Evolutionary conservation across 2,888 invertebrate species (phyloP).

Genomic region (Macrophya alboannulata): DNA sequence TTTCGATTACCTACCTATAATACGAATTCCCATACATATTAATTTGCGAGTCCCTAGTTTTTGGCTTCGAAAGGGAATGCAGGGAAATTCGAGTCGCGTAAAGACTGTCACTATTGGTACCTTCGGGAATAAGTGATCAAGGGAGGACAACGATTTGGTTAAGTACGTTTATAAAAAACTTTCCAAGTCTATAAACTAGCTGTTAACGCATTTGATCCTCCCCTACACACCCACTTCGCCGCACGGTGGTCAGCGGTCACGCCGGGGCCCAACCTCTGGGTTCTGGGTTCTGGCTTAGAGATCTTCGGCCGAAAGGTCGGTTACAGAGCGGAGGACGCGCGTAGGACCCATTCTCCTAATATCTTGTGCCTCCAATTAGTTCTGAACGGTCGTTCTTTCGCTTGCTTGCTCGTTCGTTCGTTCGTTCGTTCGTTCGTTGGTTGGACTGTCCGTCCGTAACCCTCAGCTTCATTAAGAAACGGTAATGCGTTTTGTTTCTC

Average conservation of each 20-base stretch:
- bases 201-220: constrained; percentile 65
- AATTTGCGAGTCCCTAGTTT: not conserved
- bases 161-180: constrained; percentile 43
- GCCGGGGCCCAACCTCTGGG: constrained; percentile 39
- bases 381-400: constrained; percentile 72
- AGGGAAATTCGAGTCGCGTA: not conserved
- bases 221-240: constrained; percentile 60
- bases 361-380: constrained; percentile 80
- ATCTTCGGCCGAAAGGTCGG: constrained; percentile 37
- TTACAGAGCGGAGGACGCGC: constrained; percentile 47
- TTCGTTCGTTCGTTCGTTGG: constrained; percentile 64
- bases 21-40: too few species aligned
- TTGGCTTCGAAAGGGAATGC: not conserved
- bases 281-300: not conserved
- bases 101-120: not conserved
- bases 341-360: constrained; percentile 68
- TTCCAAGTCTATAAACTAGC: constrained; percentile 63
- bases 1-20: not conserved
- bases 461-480: constrained; percentile 80
- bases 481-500: constrained; percentile 79
- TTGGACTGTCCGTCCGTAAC: constrained; percentile 71
- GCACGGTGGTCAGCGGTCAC: constrained; percentile 50
- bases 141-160: constrained; percentile 21
- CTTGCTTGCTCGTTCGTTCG: constrained; percentile 61
- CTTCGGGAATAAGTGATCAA: constrained; percentile 31